Conservation (phyloP, 2,888 invertebrate genomes). For the Tenthredo amoena region DNA sequence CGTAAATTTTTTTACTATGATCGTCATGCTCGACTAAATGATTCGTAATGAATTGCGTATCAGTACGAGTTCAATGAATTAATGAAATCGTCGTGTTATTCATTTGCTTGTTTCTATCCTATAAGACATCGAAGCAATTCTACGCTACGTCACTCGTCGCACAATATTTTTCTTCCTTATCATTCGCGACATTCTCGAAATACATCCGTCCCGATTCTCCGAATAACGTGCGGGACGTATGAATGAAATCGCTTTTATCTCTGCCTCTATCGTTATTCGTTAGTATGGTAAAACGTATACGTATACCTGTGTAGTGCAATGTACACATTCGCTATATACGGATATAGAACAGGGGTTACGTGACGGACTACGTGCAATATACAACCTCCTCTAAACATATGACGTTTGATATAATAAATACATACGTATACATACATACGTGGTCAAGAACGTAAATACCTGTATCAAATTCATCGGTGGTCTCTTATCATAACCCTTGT, state of each 20-base stretch:
- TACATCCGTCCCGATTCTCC: conserved; percentile 21
- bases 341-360: not conserved
- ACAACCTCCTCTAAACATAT: not conserved
- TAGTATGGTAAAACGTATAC: not conserved
- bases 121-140: not conserved
- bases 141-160: conserved; percentile 11
- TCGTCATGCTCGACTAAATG: not conserved
- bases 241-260: conserved; percentile 48
- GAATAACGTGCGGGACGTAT: conserved; percentile 27
- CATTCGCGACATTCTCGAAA: conserved; percentile 34
- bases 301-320: not conserved
- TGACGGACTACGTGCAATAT: not conserved
- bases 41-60: not conserved
- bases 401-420: not conserved
- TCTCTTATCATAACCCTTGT: not conserved
- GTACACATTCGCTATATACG: not conserved
- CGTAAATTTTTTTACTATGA: not conserved
- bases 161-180: conserved; percentile 43
- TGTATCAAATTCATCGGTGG: conserved; percentile 8
- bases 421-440: not conserved
- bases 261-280: not conserved
- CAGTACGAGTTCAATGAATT: not conserved
- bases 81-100: not conserved
- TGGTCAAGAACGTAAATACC: not conserved
- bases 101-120: not conserved